Percentiles rank a stretch among this genome's conserved stretches.
Conservation (phyloP, 2,888 invertebrate genomes). For the Oeneis ivallda region DNA sequence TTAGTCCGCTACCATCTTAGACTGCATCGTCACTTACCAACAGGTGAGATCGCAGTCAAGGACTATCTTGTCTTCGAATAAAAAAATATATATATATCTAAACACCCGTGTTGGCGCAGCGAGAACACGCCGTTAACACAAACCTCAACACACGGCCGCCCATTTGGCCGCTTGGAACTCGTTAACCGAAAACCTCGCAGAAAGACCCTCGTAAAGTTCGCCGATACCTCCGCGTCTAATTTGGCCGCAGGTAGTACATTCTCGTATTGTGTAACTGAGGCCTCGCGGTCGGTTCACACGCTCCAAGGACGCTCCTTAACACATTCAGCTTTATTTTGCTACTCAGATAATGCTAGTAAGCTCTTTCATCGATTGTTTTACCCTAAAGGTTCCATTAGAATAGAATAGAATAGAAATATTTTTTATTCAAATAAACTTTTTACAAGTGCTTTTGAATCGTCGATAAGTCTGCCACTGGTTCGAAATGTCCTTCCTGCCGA, state of each 20-base stretch:
- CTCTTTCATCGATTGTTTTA: too few species aligned
- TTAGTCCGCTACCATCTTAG: too few species aligned
- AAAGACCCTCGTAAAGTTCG: background rate
- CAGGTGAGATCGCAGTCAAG: too few species aligned
- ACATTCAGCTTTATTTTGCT: background rate
- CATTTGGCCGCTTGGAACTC: background rate
- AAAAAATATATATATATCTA: too few species aligned
- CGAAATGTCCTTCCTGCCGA: too few species aligned
- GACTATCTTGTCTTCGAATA: too few species aligned
- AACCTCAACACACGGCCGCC: background rate
- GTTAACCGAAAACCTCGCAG: background rate
- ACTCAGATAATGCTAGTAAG: background rate
- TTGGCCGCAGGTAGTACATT: constrained; percentile 4
- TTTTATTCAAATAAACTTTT: too few species aligned
- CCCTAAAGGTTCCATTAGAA: too few species aligned
- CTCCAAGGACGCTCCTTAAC: background rate
- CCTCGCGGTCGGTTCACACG: background rate
- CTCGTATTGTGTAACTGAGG: background rate
- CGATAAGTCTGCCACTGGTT: too few species aligned
- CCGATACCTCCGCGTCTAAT: constrained; percentile 1
- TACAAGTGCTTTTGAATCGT: too few species aligned
- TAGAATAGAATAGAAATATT: too few species aligned
- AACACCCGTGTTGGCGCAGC: background rate
- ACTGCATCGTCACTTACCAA: too few species aligned
- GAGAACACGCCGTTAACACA: background rate